Base-by-base conservation (phyloP, 2,113 vertebrate genomes). In the Sylvietta virens region DNA sequence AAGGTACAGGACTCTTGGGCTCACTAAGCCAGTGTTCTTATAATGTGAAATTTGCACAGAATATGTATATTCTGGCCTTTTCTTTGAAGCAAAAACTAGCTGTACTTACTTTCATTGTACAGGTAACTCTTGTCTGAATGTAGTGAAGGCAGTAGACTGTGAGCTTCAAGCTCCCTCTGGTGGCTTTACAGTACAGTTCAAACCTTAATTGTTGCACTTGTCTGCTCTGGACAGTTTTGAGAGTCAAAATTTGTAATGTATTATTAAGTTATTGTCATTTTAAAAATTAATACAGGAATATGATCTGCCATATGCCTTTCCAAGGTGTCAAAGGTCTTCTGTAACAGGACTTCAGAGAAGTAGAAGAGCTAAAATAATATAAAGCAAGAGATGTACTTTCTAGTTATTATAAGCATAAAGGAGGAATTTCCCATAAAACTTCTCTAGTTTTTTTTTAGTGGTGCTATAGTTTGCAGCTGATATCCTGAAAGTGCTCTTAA, bases 121-220 rank as follows among this genome's bases (percentile, higher is more conserved):
- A 3, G 10, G 1, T 18, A 44, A 18, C 18, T 27, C 1, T 3
- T 39, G 15, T n/a, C 39, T 47, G 44, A 30, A 5, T 45, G 13
- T 23, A 18, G 20, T 15, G 37, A 65, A 39, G 22, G 27, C 48
- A 53, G n/a, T 9, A 31, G 33, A 24, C 22, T 45, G 35, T 67
- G 71, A 54, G 64, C 74, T 83, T 45, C 51, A 56, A 81, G 92
- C 95, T 90, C 96, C 96, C 95, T 90, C 95, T 95, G 54, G 67
- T 91, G 96, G 56, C 48, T 66, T 0, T 30, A 3, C 4, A 15
- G 13, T n/a, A 8, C 28, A 33, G 18, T 27, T 71, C 30, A 85
- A 57, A 65, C 11, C 26, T 76, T 13, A 21, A 26, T 23, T 60
- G 26, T 37, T 60, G 40, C 8, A 8, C 13, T 76, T 64, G 6